These are phyloP conservation scores for Malaclemys terrapin DNA, from an alignment of 2,113 vertebrate species.

Conservation along the genomic window DNA sequence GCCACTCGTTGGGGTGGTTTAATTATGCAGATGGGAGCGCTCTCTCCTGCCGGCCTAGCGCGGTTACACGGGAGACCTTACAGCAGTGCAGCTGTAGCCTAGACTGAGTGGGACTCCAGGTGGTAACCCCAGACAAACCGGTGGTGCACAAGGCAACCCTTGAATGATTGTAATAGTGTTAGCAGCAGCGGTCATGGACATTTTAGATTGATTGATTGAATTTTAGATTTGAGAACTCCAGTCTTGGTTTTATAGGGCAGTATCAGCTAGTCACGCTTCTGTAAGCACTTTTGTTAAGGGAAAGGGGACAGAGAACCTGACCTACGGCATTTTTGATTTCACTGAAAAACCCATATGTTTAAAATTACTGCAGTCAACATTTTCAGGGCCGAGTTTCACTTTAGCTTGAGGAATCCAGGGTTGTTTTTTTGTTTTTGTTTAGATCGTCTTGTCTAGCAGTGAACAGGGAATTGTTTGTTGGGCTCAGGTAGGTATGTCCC, in stretches of 20 bases:
- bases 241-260: background rate
- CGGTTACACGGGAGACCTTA: no score
- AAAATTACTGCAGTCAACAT: background rate
- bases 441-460: background rate
- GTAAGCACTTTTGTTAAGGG: background rate
- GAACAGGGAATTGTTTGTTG: fast-evolving
- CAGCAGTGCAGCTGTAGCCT: no score
- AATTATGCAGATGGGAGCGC: no score
- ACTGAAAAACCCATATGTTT: background rate
- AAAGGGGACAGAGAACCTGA: background rate
- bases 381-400: background rate
- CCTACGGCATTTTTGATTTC: fast-evolving
- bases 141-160: no score
- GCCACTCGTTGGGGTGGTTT: no score
- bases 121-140: no score
- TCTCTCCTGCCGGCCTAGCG: no score
- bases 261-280: background rate
- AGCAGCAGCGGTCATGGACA: no score
- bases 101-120: no score
- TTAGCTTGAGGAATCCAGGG: fast-evolving
- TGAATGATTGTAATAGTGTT: no score
- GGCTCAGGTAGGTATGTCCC: background rate
- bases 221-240: no score
- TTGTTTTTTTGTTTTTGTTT: background rate
- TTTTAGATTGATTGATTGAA: no score